Evolutionary conservation across 1,140 invertebrate genomes (phyloP).

Genomic region (Sitodiplosis mosellana): DNA sequence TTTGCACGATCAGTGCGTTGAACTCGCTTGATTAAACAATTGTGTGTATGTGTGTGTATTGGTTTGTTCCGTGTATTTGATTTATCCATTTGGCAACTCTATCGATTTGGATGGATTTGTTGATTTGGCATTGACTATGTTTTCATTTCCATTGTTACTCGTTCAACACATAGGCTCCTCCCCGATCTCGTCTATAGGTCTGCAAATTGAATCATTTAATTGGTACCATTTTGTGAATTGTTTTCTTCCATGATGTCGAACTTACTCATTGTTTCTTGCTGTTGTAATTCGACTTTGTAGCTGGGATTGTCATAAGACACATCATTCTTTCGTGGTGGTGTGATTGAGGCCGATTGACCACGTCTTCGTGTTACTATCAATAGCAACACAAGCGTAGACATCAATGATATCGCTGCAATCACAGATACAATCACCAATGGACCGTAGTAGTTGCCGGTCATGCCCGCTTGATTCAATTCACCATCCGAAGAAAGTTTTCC

Average conservation of each 20-base stretch:
- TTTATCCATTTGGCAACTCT: no score
- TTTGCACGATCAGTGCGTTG: no score
- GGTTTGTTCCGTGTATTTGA: no score
- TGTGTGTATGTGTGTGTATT: no score
- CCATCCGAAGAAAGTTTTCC: constrained; percentile 40
- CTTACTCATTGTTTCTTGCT: constrained; percentile 69
- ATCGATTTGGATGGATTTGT: no score
- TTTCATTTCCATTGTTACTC: no score
- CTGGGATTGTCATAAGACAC: constrained; percentile 82
- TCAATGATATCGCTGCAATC: constrained; percentile 61
- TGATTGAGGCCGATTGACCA: constrained; percentile 44
- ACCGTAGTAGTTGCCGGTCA: constrained; percentile 61
- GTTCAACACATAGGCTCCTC: no score
- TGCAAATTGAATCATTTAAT: no score
- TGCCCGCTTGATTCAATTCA: constrained; percentile 22
- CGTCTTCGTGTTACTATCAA: constrained; percentile 59
- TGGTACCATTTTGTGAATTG: no score
- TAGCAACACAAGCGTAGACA: constrained; percentile 58
- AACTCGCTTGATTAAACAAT: no score
- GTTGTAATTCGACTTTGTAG: constrained; percentile 78
- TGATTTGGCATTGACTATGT: no score
- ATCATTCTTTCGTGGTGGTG: constrained; percentile 29
- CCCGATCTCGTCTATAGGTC: no score
- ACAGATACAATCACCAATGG: constrained; percentile 73
- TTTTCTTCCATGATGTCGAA: not conserved